Conservation (phyloP, 2,888 invertebrate genomes). For the Halocaridina rubra region DNA sequence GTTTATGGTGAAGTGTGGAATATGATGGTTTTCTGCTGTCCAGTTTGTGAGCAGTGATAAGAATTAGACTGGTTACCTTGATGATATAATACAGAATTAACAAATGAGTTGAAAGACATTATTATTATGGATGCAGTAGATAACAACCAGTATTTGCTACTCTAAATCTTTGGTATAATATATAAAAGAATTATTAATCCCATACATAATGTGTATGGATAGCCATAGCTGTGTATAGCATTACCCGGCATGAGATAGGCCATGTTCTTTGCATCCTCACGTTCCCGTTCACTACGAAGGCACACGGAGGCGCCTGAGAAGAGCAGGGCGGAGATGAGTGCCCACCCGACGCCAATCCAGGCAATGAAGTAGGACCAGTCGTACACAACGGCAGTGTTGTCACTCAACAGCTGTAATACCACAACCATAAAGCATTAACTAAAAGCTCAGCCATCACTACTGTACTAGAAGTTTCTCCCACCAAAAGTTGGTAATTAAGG, state of each 20-base stretch:
- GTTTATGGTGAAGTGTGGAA: no score
- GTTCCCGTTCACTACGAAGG: slow-evolving; percentile 91
- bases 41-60: no score
- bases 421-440: slow-evolving; percentile 50
- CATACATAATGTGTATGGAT: neutral
- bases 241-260: slow-evolving; percentile 97
- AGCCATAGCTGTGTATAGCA: neutral
- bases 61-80: no score
- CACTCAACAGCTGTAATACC: slow-evolving; percentile 80
- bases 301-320: slow-evolving; percentile 95
- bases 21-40: no score
- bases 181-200: neutral
- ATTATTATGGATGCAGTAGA: no score
- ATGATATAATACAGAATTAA: no score
- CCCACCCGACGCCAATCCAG: slow-evolving; percentile 95
- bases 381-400: slow-evolving; percentile 83
- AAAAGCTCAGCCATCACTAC: slow-evolving; percentile 3
- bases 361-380: slow-evolving; percentile 98
- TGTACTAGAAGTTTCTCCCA: no score
- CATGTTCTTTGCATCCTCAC: slow-evolving; percentile 96
- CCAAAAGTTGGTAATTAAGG: no score
- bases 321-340: slow-evolving; percentile 90
- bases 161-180: neutral
- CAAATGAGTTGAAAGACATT: no score
- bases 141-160: neutral